Percentiles rank a stretch among this genome's conserved stretches.
phyloP scores from a whole-genome alignment of 2,888 invertebrate genomes.

The Pseudoips prasinana region DNA sequence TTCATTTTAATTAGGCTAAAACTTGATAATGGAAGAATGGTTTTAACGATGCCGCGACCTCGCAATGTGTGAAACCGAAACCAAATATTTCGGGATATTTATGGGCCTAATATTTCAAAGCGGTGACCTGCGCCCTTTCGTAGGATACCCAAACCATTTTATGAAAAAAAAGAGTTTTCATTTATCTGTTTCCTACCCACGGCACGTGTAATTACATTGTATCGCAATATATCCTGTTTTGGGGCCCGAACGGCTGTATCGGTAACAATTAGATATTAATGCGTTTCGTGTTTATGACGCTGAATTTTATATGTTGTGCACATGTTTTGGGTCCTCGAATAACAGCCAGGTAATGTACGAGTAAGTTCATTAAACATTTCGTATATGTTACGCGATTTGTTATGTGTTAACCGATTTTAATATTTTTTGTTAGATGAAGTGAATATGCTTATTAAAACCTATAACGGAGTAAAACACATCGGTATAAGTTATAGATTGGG shows the following conservation, averaged over 20 bases:
- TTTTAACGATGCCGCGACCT: constrained; percentile 39
- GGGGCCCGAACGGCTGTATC: constrained; percentile 11
- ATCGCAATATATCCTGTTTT: constrained; percentile 20
- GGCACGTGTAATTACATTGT: constrained; percentile 25
- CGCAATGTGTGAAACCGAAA: constrained; percentile 31
- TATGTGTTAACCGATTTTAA: too few relatives aligned
- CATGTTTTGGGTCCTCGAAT: constrained; percentile 12
- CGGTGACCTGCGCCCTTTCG: constrained; percentile 17
- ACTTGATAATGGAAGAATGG: constrained; percentile 38
- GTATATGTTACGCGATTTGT: too few relatives aligned
- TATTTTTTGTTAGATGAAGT: too few relatives aligned
- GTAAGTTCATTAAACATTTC: too few relatives aligned
- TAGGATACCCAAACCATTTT: constrained; percentile 13
- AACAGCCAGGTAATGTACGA: neutral
- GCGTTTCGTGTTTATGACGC: constrained; percentile 17
- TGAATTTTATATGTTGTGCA: constrained; percentile 11
- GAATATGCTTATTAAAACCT: too few relatives aligned
- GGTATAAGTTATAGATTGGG: too few relatives aligned
- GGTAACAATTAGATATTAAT: constrained; percentile 16
- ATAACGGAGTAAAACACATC: too few relatives aligned
- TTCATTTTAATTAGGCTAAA: constrained; percentile 47
- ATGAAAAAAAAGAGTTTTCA: constrained; percentile 20
- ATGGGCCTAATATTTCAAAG: constrained; percentile 35
- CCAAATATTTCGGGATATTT: constrained; percentile 36
- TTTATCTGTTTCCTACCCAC: constrained; percentile 15